Base-by-base conservation (phyloP, 2,888 invertebrate species). In the Chymomyza caudatula region DNA sequence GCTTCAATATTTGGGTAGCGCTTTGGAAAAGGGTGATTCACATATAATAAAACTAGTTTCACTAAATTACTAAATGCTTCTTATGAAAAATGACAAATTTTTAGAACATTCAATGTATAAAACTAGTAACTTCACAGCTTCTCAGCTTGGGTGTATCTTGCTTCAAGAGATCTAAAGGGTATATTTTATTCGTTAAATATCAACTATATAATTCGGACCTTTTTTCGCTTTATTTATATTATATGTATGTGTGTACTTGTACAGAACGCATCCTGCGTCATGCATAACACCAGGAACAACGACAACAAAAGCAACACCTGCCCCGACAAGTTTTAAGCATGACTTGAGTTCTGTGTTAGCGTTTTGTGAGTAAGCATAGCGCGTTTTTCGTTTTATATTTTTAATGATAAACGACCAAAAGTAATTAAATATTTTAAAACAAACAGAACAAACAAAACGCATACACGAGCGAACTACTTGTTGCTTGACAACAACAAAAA, bases 361-460 rank as follows among this genome's bases (percentile, higher is more conserved):
- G 5, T 20, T 43, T 53, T 6, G 71, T 70, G 69, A 70, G 69
- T 70, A 70, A 70, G 71, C 65, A 37, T 37, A 37, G 56, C 49
- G 49, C 62, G 47, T 69, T 69, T 69, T 67, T 20, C 3, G 11
- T 15, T 43, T 43, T 43, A 11, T 6, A 15, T 49, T 17, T 20
- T 20, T 55, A 54, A 58, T 62, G 68, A 68, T 68, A 68, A 68
- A 68, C 65, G 52, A 53, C 63, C 65, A 79, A 51, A 77, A 83
- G 80, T 85, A 80, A 80, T 84, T 85, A 80, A 80, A 80, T 80
- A 85, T 80, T 84, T 85, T 57, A 69, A 77, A 80, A 83, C 71
- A 83, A 84, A 81, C 64, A 19, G 20, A 17, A 20, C 51, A 51
- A 17, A 19, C 51, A 17, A 51, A 51, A 17, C 20, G 13, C 5